Conservation (phyloP, 2,113 vertebrate species). For the Rhegmatorhina hoffmannsi region DNA sequence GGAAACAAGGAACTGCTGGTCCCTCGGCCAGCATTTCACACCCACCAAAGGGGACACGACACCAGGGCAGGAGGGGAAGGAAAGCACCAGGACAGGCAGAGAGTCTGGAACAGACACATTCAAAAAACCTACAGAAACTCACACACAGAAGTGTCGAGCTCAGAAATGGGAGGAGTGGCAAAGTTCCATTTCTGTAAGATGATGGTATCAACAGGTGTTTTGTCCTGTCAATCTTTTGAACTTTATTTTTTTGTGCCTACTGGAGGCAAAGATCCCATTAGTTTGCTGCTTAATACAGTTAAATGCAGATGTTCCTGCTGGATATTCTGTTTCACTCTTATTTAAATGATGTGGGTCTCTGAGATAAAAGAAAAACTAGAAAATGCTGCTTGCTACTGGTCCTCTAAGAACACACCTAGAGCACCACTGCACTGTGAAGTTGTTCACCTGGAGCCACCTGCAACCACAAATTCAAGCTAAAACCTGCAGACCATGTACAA, state of each 20-base stretch:
- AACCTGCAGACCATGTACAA: neutral
- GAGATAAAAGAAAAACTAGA: neutral
- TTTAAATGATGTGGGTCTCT: neutral
- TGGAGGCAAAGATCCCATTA: neutral
- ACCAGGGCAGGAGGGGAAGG: neutral
- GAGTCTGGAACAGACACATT: neutral
- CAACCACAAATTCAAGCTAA: slow-evolving; percentile 33
- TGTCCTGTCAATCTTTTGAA: neutral
- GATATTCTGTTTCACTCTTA: neutral
- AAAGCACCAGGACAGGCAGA: neutral
- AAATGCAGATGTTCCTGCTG: neutral
- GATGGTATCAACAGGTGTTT: neutral
- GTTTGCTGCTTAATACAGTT: neutral
- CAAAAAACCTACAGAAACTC: neutral
- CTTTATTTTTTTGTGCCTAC: neutral
- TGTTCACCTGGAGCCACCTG: neutral
- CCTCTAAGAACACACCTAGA: neutral
- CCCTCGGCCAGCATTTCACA: neutral
- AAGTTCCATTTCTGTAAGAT: neutral
- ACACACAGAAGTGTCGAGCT: neutral
- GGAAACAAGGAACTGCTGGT: neutral
- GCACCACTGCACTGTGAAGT: neutral
- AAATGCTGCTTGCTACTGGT: neutral
- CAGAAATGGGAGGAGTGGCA: neutral
- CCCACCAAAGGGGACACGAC: neutral